Conservation (phyloP, 2,797 vertebrate genomes). For the Acanthopagrus latus region DNA sequence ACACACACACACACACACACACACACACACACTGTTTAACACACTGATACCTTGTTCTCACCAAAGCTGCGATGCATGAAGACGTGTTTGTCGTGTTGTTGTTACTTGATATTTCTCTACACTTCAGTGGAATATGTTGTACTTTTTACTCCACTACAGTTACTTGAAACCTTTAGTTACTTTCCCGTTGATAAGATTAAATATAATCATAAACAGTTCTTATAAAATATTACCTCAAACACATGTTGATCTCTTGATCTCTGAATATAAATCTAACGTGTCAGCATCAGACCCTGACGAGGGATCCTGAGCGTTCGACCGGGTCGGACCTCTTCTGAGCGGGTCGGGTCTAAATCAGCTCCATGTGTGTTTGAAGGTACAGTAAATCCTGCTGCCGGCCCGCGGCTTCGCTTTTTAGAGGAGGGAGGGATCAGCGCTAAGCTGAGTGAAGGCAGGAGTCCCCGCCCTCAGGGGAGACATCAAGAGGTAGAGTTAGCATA, state of each 20-base stretch:
- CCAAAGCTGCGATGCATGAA: background rate
- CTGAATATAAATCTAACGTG: conserved; percentile 6
- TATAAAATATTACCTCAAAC: too few species aligned
- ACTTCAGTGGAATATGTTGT: too few species aligned
- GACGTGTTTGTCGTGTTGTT: background rate
- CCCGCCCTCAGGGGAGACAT: conserved; percentile 47
- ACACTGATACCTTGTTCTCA: background rate
- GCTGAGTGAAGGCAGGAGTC: conserved; percentile 45
- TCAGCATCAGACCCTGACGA: background rate
- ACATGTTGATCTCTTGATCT: background rate
- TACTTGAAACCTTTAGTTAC: too few species aligned
- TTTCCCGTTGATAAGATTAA: too few species aligned
- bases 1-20: conserved; percentile 21
- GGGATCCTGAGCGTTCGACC: conserved; percentile 16
- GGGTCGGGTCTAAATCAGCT: conserved; percentile 45
- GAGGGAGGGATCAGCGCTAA: conserved; percentile 33
- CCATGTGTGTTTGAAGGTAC: conserved; percentile 71
- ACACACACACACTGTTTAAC: conserved; percentile 8
- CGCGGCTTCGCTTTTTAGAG: conserved; percentile 14
- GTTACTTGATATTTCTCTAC: too few species aligned
- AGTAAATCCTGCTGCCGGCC: conserved; percentile 62
- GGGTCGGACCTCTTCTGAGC: background rate
- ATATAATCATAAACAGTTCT: too few species aligned
- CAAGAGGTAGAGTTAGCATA: conserved; percentile 49
- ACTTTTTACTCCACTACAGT: too few species aligned